Conservation (phyloP, 2,888 invertebrate species). For the Cybosia mesomella region DNA sequence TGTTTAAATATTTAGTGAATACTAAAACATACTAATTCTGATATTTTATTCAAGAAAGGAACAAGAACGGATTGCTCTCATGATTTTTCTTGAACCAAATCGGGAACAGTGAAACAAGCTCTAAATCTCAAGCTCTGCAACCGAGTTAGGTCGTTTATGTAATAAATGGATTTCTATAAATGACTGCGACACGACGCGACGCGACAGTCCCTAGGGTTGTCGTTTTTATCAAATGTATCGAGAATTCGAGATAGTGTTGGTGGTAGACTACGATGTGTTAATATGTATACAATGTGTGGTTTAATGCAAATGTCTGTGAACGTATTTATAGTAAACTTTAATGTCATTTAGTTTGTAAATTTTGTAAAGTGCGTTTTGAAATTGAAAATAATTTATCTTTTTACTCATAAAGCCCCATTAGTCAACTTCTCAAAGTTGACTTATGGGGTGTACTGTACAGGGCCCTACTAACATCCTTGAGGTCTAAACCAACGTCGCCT, state of each 20-base stretch:
- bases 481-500: too few relatives aligned
- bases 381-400: too few relatives aligned
- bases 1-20: not conserved
- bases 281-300: not conserved
- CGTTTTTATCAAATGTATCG: constrained; percentile 30
- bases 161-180: constrained; percentile 56
- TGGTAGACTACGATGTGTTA: not conserved
- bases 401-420: too few relatives aligned
- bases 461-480: too few relatives aligned
- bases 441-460: too few relatives aligned
- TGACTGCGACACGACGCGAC: constrained; percentile 48
- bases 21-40: constrained; percentile 18
- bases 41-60: constrained; percentile 41
- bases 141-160: constrained; percentile 53
- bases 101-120: constrained; percentile 45
- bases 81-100: constrained; percentile 40
- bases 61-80: constrained; percentile 38
- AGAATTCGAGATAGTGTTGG: constrained; percentile 20
- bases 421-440: too few relatives aligned
- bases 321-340: not conserved
- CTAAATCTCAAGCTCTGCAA: constrained; percentile 48
- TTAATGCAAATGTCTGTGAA: not conserved
- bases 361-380: not conserved
- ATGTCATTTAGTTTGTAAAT: not conserved
- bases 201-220: constrained; percentile 37